Conservation (phyloP, 1,140 invertebrate genomes). For the Neodiprion lecontei region DNA sequence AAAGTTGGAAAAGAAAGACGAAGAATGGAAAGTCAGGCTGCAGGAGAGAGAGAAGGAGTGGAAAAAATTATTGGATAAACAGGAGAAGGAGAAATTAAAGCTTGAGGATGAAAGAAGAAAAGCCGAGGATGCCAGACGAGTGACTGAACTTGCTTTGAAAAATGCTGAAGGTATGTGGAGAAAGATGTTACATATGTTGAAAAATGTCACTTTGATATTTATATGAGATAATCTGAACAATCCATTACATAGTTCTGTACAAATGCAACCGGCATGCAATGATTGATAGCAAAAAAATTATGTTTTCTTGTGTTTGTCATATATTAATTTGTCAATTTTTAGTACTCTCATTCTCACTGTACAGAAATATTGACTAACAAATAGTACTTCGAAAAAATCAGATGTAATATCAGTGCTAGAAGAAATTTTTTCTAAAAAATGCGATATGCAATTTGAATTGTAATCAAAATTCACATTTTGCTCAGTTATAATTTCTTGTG, state of each 20-base stretch:
- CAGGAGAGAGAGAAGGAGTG: constrained; percentile 72
- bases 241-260: not conserved
- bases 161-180: constrained; percentile 66
- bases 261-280: not conserved
- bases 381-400: constrained; percentile 3
- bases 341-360: constrained; percentile 13
- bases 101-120: constrained; percentile 68
- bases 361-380: constrained; percentile 30
- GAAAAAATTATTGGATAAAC: constrained; percentile 65
- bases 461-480: too few relatives aligned
- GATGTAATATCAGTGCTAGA: constrained; percentile 11
- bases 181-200: not conserved
- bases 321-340: constrained; percentile 10
- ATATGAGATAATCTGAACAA: not conserved
- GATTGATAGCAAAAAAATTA: too few relatives aligned
- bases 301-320: too few relatives aligned
- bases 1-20: constrained; percentile 64
- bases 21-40: constrained; percentile 59
- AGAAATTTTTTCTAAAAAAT: not conserved
- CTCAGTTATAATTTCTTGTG: too few relatives aligned
- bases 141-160: constrained; percentile 68
- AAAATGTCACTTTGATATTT: not conserved
- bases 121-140: constrained; percentile 66
- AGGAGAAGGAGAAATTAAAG: constrained; percentile 63
- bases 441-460: too few relatives aligned